A percentile compares a stretch with the other conserved stretches of the same genome.
phyloP scores from a whole-genome alignment of 2,113 vertebrate genomes.

The Phocoena sinus region DNA sequence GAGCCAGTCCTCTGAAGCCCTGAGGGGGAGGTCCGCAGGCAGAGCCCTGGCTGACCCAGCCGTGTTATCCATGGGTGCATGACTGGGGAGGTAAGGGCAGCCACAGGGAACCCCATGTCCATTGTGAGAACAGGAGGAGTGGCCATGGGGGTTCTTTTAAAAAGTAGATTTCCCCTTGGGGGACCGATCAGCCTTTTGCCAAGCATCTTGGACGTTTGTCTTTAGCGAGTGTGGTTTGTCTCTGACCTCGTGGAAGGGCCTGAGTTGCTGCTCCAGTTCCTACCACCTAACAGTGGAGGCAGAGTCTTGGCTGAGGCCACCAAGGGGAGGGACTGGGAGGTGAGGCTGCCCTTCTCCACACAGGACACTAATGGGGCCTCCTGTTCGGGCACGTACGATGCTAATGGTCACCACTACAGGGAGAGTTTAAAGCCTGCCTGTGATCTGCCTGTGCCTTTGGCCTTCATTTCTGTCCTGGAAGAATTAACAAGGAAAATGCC shows the following conservation, averaged over 20 bases:
- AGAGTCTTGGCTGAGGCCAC: neutral
- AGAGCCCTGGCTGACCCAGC: accelerated
- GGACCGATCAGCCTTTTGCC: slow-evolving; percentile 47
- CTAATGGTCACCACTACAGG: neutral
- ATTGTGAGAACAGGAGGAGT: neutral
- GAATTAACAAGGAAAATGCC: neutral
- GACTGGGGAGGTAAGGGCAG: neutral
- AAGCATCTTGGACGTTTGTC: slow-evolving; percentile 15
- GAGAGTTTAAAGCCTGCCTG: neutral
- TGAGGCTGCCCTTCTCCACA: neutral
- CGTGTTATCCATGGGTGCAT: neutral
- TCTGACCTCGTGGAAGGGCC: slow-evolving; percentile 19
- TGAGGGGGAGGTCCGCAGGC: accelerated
- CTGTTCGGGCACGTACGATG: neutral
- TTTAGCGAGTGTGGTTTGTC: slow-evolving; percentile 24
- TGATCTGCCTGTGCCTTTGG: neutral
- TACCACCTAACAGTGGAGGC: neutral
- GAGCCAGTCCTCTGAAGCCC: neutral
- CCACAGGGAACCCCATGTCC: too few species aligned
- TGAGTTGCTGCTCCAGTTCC: neutral
- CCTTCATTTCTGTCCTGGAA: neutral
- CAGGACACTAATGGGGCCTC: neutral
- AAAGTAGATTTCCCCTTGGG: slow-evolving; percentile 47
- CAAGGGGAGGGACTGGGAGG: neutral
- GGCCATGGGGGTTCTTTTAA: neutral